Evolutionary conservation across 1,140 invertebrate genomes (phyloP), one percentile per base, ranked within the genome.

Genomic region (Anastrepha obliqua): DNA sequence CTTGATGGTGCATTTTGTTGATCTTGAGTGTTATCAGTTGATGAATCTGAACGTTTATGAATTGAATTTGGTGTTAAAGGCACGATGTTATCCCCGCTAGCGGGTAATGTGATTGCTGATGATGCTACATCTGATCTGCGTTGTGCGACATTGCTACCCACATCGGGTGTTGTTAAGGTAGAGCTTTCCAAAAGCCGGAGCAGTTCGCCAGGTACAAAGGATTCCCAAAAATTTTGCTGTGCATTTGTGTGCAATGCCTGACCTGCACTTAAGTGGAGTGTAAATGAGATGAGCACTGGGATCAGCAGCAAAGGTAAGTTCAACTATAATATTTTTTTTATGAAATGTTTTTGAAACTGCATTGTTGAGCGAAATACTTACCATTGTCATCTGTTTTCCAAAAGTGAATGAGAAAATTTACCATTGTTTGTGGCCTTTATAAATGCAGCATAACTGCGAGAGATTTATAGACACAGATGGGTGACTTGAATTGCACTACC

Each of bases 131-230:
- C 86, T 20, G 42, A 51, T 7, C 65, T 9, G 6, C 55, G 29
- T 64, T 87, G 47, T 67, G 42, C 44, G 51, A 55, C 47, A 7
- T 15, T 15, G 47, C 47, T 86, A 17, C 11, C 6, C 7, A 44
- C 65, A 47, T 8, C 2, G 8, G 42, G 51, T 47, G 13, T 11
- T 67, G 15, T 15, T 15, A 29, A 29, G 17, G 55, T 88, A 2
- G 85, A 47, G 7, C 44, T n/a, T 51, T 88, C 87, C 20, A 88
- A 86, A 7, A 67, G 47, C 3, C 59, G 47, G 39, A 88, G 51
- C 4, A 88, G 58, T 29, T 88, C 85, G 13, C 87, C 87, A 17
- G 87, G 87, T 62, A 51, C 67, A 29, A 74, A 65, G 1, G 64
- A 74, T 20, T 88, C 29, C 87, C 87, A 88, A 62, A 81, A 51